These are phyloP conservation scores for Manacus vitellinus DNA, from an alignment of 2,113 vertebrate species.

Conservation along the genomic window DNA sequence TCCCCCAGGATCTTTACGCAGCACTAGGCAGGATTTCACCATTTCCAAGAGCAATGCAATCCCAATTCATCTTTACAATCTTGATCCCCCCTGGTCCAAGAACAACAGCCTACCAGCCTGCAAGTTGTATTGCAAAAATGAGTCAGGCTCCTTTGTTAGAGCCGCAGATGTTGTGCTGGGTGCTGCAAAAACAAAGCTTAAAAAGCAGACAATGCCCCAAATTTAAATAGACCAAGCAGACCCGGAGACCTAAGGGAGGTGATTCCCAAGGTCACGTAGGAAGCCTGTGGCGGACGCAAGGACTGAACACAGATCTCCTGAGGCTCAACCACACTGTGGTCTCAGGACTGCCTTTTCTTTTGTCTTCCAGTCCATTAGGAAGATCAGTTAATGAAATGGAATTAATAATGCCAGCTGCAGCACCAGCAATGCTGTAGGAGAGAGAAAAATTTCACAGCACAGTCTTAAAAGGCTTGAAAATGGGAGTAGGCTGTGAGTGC, in stretches of 20 bases:
- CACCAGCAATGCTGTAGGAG: constrained; percentile 15
- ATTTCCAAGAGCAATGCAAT: not conserved
- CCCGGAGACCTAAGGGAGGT: not conserved
- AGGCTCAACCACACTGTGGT: not conserved
- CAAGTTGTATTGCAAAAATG: not conserved
- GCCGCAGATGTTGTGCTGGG: not conserved
- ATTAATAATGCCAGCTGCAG: constrained; percentile 56
- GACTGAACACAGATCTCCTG: not conserved
- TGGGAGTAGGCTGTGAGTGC: not conserved
- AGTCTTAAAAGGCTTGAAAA: not conserved
- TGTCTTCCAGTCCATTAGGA: constrained; percentile 50
- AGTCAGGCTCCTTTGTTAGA: not conserved
- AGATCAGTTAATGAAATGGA: constrained; percentile 50
- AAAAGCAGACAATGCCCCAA: constrained; percentile 21
- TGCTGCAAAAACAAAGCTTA: not conserved
- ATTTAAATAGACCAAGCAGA: constrained; percentile 36
- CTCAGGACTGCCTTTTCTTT: constrained; percentile 17
- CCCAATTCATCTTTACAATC: not conserved
- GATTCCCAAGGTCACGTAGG: not conserved
- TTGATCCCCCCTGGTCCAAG: not conserved
- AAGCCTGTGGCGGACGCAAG: not conserved
- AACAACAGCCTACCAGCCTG: not conserved
- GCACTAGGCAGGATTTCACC: not conserved
- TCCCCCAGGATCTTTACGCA: not conserved
- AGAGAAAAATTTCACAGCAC: not conserved